These are phyloP conservation scores for Heterodera filipjevi DNA, from an alignment of 2,888 invertebrate species.

Conservation along the genomic window DNA sequence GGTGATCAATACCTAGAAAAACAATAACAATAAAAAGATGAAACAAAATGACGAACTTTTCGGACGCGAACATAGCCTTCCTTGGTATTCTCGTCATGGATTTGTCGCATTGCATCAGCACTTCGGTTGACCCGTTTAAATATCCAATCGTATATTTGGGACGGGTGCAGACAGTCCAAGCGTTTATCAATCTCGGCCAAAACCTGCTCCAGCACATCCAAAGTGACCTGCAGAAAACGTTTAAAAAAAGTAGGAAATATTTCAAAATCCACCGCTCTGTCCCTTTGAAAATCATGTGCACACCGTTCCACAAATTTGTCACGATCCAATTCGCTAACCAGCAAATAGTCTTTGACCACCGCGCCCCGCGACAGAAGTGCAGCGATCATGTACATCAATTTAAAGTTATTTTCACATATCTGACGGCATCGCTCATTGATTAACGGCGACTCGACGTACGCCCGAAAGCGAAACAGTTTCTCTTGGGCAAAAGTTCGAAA, in stretches of 20 bases:
- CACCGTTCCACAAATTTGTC: slow-evolving; percentile 37
- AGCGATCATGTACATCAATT: slow-evolving; percentile 39
- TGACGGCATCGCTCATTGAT: slow-evolving; percentile 26
- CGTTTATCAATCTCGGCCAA: slow-evolving; percentile 41
- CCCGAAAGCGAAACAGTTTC: slow-evolving; percentile 16
- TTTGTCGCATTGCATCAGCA: slow-evolving; percentile 32
- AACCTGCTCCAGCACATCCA: slow-evolving; percentile 46
- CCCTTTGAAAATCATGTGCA: slow-evolving; percentile 29
- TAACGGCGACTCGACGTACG: slow-evolving; percentile 31
- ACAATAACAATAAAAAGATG: background rate
- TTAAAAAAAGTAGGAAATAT: background rate
- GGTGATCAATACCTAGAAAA: slow-evolving; percentile 55
- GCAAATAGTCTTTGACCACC: slow-evolving; percentile 40
- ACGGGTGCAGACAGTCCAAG: slow-evolving; percentile 34
- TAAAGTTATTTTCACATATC: slow-evolving; percentile 33
- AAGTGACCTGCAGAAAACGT: slow-evolving; percentile 30
- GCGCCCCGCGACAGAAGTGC: slow-evolving; percentile 44
- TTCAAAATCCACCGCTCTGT: slow-evolving; percentile 29
- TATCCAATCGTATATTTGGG: slow-evolving; percentile 35
- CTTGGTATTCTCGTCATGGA: slow-evolving; percentile 35
- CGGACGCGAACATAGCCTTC: slow-evolving; percentile 48
- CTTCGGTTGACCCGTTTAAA: slow-evolving; percentile 25
- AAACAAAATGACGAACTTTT: slow-evolving; percentile 37
- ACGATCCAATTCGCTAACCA: slow-evolving; percentile 30
- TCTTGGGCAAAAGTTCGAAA: slow-evolving; percentile 34